Evolutionary conservation across 1,140 invertebrate species (phyloP).

Genomic region (Tigriopus japonicus): DNA sequence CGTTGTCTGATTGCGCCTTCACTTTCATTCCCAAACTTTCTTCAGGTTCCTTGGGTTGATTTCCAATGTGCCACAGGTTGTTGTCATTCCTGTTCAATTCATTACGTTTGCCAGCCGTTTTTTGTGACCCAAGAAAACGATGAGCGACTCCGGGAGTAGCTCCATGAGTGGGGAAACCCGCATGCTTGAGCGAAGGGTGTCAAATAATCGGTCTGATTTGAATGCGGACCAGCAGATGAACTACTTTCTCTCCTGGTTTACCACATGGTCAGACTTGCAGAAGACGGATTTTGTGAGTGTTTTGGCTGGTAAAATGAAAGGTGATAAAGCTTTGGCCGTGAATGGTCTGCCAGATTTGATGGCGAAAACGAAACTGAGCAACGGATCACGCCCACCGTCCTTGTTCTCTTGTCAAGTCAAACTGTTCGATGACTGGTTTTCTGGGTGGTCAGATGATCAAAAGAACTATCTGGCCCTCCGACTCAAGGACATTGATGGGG

Average conservation of each 20-base stretch:
- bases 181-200: slow-evolving; percentile 1
- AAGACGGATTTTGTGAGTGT: neutral
- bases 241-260: slow-evolving; percentile 3
- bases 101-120: no score
- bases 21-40: no score
- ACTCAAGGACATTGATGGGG: slow-evolving; percentile 1
- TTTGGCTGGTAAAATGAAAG: neutral
- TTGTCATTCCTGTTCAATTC: no score
- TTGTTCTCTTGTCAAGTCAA: slow-evolving; percentile 1
- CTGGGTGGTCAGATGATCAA: neutral
- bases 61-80: no score
- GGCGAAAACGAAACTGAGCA: neutral
- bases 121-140: no score
- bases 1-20: no score
- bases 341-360: neutral
- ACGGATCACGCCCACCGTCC: neutral
- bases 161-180: neutral
- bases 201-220: slow-evolving; percentile 1
- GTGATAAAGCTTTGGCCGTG: neutral
- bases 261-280: neutral
- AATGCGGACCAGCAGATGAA: neutral
- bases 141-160: no score
- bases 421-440: slow-evolving; percentile 1
- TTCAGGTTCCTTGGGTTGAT: no score
- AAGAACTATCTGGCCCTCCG: neutral